Evolutionary conservation across 2,888 invertebrate genomes (phyloP).

Genomic region (Drosophila birchii): DNA sequence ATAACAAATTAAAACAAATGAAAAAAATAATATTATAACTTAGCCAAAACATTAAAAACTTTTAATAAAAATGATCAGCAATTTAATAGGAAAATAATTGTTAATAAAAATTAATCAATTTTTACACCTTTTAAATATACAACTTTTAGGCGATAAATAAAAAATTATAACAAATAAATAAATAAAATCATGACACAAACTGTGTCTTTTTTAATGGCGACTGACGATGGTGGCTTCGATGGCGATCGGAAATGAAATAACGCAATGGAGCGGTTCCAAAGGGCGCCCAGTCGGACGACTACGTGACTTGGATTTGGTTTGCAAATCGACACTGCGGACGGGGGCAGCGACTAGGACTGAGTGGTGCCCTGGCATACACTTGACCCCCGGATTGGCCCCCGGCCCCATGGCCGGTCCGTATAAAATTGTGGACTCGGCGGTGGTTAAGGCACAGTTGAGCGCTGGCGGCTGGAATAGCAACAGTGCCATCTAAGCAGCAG

Average conservation of each 20-base stretch:
- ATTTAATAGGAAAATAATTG: too few relatives aligned
- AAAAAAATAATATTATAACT: too few relatives aligned
- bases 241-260: constrained; percentile 15
- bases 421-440: constrained; percentile 55
- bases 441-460: constrained; percentile 44
- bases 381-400: constrained; percentile 44
- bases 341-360: neutral
- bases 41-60: too few relatives aligned
- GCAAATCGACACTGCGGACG: constrained; percentile 19
- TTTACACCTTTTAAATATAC: too few relatives aligned
- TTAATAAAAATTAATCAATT: too few relatives aligned
- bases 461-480: constrained; percentile 29
- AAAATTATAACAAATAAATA: too few relatives aligned
- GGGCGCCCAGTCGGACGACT: constrained; percentile 5
- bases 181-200: neutral
- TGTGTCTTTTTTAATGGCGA: neutral
- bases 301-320: constrained; percentile 52
- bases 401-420: constrained; percentile 4
- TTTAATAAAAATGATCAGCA: too few relatives aligned
- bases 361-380: constrained; percentile 54
- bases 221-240: neutral
- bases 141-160: too few relatives aligned
- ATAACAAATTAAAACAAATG: too few relatives aligned
- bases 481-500: constrained; percentile 33
- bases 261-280: constrained; percentile 33